A percentile compares a stretch with the other conserved stretches of the same genome.
Conservation (phyloP, 1,140 invertebrate species). For the Rhynchophorus ferrugineus region DNA sequence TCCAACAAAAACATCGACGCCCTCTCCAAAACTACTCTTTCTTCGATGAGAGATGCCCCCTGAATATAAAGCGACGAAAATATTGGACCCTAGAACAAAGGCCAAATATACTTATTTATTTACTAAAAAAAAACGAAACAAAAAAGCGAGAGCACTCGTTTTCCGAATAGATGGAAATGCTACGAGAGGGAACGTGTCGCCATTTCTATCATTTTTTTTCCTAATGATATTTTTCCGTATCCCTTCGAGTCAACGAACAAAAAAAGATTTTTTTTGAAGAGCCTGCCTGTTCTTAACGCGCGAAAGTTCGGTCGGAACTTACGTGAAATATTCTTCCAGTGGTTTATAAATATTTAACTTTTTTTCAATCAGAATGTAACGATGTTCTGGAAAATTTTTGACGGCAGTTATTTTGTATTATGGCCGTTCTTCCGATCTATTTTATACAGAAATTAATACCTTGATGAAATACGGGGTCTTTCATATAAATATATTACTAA, state of each 20-base stretch:
- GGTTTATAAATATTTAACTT: too few relatives aligned
- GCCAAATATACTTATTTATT: background rate
- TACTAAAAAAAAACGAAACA: background rate
- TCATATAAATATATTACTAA: too few relatives aligned
- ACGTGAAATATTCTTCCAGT: background rate
- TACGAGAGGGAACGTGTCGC: background rate
- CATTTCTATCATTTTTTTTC: background rate
- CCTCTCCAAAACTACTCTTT: too few relatives aligned
- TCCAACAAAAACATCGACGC: too few relatives aligned
- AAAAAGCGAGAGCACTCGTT: background rate
- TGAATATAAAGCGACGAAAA: background rate
- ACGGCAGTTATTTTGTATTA: too few relatives aligned
- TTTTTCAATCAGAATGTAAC: too few relatives aligned
- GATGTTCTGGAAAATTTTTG: too few relatives aligned
- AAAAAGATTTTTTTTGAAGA: background rate
- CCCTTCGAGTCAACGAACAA: background rate
- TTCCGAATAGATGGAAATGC: background rate
- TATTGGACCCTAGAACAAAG: background rate
- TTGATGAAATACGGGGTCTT: too few relatives aligned
- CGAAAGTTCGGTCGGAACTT: background rate
- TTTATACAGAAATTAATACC: too few relatives aligned
- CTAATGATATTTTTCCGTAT: background rate
- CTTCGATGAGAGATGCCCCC: background rate
- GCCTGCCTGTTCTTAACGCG: background rate
- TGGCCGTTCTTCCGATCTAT: too few relatives aligned